Evolutionary conservation across 2,113 vertebrate genomes (phyloP), one percentile per base, ranked within the genome.

Genomic region (Antigone vipio): DNA sequence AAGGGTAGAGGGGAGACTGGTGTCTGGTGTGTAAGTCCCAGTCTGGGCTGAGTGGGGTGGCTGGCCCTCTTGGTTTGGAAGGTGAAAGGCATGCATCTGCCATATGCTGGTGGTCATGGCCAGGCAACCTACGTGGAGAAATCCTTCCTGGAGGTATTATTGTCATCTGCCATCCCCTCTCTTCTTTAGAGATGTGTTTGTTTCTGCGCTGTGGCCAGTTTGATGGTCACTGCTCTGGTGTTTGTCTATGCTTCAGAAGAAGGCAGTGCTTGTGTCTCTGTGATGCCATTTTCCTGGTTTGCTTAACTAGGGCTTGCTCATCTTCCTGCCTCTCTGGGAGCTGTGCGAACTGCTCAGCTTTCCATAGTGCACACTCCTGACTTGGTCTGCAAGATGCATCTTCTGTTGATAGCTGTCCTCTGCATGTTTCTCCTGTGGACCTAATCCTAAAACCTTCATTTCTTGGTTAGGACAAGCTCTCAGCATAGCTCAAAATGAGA

Each of bases 381-480:
- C 0, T 0, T 18, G 50, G 11, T 47, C 59, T 89, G 63, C 0
- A 0, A 66, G 63, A 71, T 18, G 24, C n/a, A 19, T 8, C 38
- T 87, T 34, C 55, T 26, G 2, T 32, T 42, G 32, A 3, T 20
- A n/a, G 11, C 5, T n/a, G 32, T 40, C 11, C 34, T 88, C 64
- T 15, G 21, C 15, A 1, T 2, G 2, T 35, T 88, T 55, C 22
- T 89, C 8, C n/a, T 50, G 45, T 24, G 32, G 29, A 55, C 13
- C 27, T 62, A 17, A 73, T 58, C 45, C 45, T 58, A 32, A 71
- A 81, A 29, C 29, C n/a, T 80, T 55, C 24, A 23, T n/a, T 45
- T 40, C 35, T 38, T 44, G 26, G 14, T 42, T 42, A 30, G 26
- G 20, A 71, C 3, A 11, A 77, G n/a, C 13, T 77, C 26, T 56